Evolutionary conservation across 2,797 vertebrate species (phyloP).

Genomic region (Darevskia nairensis): DNA sequence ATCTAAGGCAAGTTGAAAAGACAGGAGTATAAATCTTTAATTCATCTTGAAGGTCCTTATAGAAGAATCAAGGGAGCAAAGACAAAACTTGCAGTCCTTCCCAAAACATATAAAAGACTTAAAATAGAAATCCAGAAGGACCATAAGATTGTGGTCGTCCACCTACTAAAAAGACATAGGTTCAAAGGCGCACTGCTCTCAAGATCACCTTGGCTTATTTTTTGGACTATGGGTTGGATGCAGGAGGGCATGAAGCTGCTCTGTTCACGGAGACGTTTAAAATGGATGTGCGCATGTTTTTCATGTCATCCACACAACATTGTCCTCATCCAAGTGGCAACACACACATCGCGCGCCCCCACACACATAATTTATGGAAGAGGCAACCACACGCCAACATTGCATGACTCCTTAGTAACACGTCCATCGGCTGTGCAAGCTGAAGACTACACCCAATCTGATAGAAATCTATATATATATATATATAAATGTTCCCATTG

Average conservation of each 20-base stretch:
- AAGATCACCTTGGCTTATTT: slow-evolving; percentile 9
- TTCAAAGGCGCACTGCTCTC: slow-evolving; percentile 15
- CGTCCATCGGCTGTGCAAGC: not conserved
- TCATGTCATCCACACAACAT: too few relatives aligned
- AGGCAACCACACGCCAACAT: not conserved
- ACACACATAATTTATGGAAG: too few relatives aligned
- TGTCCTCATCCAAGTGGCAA: too few relatives aligned
- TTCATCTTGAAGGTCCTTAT: slow-evolving; percentile 37
- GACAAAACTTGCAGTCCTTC: not conserved
- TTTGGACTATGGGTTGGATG: not conserved
- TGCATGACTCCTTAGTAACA: not conserved
- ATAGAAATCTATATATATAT: not conserved
- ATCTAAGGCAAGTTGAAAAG: slow-evolving; percentile 26
- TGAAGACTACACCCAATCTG: not conserved
- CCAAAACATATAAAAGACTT: not conserved
- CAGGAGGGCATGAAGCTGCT: not conserved
- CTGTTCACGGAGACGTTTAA: too few relatives aligned
- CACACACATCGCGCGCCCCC: too few relatives aligned
- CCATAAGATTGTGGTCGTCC: not conserved
- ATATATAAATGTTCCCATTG: too few relatives aligned
- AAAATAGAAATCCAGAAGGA: not conserved
- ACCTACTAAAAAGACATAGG: not conserved
- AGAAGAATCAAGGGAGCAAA: slow-evolving; percentile 9
- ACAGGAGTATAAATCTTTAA: slow-evolving; percentile 28
- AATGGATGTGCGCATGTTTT: too few relatives aligned